Evolutionary conservation across 2,113 vertebrate genomes (phyloP).

Genomic region (Oenanthe melanoleuca): DNA sequence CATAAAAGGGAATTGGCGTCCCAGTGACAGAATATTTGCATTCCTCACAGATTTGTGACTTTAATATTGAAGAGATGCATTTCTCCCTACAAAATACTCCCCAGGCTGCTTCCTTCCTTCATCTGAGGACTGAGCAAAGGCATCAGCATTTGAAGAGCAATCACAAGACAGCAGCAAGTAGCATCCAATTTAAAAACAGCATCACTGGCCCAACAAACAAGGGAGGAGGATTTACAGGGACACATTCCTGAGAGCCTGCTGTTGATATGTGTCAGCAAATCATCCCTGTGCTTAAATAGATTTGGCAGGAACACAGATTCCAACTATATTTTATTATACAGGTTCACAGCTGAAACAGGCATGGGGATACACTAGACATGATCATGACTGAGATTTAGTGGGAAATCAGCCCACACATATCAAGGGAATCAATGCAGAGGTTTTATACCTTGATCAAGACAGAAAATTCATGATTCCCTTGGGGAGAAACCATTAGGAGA

Average conservation of each 20-base stretch:
- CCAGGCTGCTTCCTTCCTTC: background rate
- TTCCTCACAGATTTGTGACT: constrained; percentile 42
- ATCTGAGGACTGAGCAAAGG: background rate
- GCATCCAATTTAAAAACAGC: background rate
- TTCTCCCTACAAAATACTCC: constrained; percentile 1
- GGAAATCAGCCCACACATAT: background rate
- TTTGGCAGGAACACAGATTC: background rate
- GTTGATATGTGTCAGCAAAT: background rate
- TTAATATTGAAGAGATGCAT: constrained; percentile 41
- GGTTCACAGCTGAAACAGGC: background rate
- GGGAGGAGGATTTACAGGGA: background rate
- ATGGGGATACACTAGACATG: background rate
- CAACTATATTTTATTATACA: background rate
- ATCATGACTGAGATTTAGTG: background rate
- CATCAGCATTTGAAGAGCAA: background rate
- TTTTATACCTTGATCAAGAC: background rate
- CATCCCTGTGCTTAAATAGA: background rate
- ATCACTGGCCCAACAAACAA: background rate
- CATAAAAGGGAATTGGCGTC: background rate
- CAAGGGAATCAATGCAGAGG: background rate
- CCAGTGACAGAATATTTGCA: background rate
- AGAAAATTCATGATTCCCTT: background rate
- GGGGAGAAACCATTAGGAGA: background rate
- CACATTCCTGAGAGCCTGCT: background rate
- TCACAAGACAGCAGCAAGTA: background rate